Evolutionary conservation across 2,888 invertebrate species (phyloP), one percentile per base, ranked within the genome.

Genomic region (Eucriotettix oculatus): DNA sequence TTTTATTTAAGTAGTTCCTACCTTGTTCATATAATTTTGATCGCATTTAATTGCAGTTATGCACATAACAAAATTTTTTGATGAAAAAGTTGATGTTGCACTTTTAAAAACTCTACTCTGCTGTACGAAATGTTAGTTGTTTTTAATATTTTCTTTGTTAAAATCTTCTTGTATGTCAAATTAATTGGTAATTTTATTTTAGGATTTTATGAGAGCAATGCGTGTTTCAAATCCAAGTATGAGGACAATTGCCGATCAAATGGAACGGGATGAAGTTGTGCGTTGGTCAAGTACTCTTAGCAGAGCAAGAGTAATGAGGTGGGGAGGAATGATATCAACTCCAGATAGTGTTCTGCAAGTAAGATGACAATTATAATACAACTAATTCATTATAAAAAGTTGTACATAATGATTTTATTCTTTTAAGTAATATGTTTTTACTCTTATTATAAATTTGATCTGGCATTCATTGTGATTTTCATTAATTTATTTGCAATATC

Each of bases 291-390:
- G 82, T 67, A 85, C 90, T 0, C 75, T 94, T 56, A 79, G 90
- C 0, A 76, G 90, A 55, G 93, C 93, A 16, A 77, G 94, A 62
- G 96, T 97, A 54, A 94, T 94, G 1, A 81, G 96, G 61, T 97
- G 96, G 97, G 97, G 96, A 59, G 96, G 96, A 60, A 95, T 97
- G 94, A 97, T 97, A 69, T 95, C 95, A 42, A 97, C 97, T 14
- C 97, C 97, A 0, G 96, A 97, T 72, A 91, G 92, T 74, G 87
- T 91, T 58, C 77, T 95, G 66, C 91, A 91, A 83, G 90, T 90
- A 72, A 70, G 63, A 69, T n/a, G 29, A 29, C 7, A 1, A 12
- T 58, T 48, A 11, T n/a, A 16, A 14, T 10, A 17, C 9, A 16
- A 52, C 10, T 16, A 52, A 16, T n/a, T n/a, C n/a, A 52, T 52